Conservation (phyloP, 2,113 vertebrate species). For the Antechinus flavipes region DNA sequence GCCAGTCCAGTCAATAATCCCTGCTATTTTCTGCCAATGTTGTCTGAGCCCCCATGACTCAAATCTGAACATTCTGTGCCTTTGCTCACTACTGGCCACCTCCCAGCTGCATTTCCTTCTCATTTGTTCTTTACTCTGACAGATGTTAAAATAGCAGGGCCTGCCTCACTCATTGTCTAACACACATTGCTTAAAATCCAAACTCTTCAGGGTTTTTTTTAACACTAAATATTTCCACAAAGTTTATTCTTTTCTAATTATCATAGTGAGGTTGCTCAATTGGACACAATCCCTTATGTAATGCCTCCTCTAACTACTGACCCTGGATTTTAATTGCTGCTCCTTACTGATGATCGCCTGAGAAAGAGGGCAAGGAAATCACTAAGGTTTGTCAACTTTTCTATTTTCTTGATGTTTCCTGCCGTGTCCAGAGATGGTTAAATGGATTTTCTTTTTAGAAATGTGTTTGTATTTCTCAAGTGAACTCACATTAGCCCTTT, state of each 20-base stretch:
- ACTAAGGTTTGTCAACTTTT: conserved; percentile 24
- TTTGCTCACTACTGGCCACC: not conserved
- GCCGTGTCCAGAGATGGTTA: not conserved
- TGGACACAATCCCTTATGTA: no score
- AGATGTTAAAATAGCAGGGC: not conserved
- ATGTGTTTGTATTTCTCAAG: not conserved
- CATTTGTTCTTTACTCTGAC: not conserved
- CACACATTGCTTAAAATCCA: no score
- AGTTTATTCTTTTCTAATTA: no score
- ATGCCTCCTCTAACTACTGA: not conserved
- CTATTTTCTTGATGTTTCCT: conserved; percentile 12
- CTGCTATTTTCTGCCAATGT: not conserved
- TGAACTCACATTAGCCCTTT: not conserved
- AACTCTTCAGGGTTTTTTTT: no score
- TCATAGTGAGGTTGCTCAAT: no score
- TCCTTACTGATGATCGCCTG: no score
- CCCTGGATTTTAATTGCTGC: no score
- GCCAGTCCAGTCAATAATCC: not conserved
- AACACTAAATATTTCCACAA: no score
- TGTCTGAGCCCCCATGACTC: not conserved
- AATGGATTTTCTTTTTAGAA: not conserved
- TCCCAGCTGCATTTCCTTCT: conserved; percentile 41
- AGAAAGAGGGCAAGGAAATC: no score
- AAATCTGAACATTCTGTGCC: not conserved
- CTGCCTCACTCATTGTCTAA: not conserved